Conservation (phyloP, 2,113 vertebrate species). For the Grus americana region DNA sequence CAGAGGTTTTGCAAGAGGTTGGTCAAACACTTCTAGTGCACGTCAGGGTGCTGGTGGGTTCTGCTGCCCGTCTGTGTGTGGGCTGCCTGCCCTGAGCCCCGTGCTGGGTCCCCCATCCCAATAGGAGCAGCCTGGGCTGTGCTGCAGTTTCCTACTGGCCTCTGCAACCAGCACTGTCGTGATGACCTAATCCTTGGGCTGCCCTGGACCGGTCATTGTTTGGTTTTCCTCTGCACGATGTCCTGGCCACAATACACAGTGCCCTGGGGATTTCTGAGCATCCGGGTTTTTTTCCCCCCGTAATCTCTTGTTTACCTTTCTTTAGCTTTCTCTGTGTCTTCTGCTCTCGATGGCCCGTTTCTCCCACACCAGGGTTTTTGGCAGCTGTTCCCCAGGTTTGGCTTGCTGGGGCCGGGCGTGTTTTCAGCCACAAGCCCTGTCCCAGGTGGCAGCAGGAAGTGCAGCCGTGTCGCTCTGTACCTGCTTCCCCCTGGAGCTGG, state of each 20-base stretch:
- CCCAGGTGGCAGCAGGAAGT: not conserved
- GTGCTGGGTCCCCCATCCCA: not conserved
- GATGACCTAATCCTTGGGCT: not conserved
- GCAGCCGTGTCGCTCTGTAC: fast-evolving
- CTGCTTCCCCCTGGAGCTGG: not conserved
- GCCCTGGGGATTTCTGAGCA: not conserved
- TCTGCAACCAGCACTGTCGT: not conserved
- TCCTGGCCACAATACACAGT: not conserved
- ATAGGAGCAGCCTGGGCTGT: not conserved
- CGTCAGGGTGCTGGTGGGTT: fast-evolving
- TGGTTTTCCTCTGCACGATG: constrained; percentile 25
- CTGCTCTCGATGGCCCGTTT: not conserved
- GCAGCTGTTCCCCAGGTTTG: not conserved
- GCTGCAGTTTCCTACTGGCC: not conserved
- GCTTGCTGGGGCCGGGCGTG: not conserved
- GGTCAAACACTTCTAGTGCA: not conserved
- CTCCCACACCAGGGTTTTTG: not conserved
- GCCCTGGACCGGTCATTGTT: not conserved
- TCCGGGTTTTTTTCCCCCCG: not conserved
- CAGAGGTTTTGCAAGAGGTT: not conserved
- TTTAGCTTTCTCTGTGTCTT: not conserved
- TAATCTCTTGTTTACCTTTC: constrained; percentile 45
- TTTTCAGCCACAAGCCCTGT: not conserved
- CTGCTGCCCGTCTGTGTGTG: not conserved
- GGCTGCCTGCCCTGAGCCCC: not conserved